phyloP scores from a whole-genome alignment of 2,113 vertebrate species.

The Bettongia penicillata region DNA sequence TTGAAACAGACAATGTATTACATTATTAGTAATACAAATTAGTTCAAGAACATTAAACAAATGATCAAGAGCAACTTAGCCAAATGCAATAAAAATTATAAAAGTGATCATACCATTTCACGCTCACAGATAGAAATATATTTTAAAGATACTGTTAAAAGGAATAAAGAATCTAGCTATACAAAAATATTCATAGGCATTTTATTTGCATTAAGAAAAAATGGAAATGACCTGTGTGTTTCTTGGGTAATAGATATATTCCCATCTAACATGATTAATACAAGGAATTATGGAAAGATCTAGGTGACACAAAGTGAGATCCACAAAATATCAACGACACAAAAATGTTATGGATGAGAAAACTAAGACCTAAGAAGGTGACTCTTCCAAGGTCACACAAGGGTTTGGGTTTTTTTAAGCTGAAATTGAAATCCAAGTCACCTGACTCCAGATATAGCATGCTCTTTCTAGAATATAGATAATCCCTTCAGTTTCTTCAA shows the following conservation, averaged over 20 bases:
- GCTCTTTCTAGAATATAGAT: neutral
- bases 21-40: neutral
- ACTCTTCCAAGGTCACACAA: neutral
- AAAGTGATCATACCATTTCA: neutral
- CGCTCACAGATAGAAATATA: neutral
- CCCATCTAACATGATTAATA: neutral
- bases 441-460: neutral
- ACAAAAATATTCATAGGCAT: neutral
- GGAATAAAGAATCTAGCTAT: neutral
- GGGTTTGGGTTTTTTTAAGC: neutral
- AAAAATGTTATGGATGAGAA: neutral
- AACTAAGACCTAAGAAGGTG: neutral
- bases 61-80: neutral
- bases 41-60: neutral
- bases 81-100: neutral
- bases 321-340: neutral
- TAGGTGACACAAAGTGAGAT: neutral
- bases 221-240: neutral
- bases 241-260: neutral
- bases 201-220: neutral
- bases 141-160: neutral
- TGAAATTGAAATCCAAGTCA: neutral
- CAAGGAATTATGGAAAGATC: neutral
- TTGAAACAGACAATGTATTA: neutral
- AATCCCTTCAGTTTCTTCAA: neutral